Evolutionary conservation across 2,888 invertebrate genomes (phyloP).

Genomic region (Melipona beecheii): DNA sequence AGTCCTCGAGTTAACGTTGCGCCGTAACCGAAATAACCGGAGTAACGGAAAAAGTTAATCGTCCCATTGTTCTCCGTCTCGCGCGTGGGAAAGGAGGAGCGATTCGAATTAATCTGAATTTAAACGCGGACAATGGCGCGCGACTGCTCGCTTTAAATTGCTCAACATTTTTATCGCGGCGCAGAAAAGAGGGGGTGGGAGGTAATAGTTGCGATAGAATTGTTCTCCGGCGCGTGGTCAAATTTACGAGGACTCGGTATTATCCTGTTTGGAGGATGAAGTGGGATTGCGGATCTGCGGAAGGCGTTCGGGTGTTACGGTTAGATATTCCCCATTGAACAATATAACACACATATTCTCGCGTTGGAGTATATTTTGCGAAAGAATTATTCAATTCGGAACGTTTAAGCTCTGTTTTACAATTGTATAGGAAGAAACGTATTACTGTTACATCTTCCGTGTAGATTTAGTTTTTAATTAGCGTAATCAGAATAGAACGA

Average conservation of each 20-base stretch:
- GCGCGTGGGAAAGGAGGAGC: neutral
- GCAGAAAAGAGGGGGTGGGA: neutral
- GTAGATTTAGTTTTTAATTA: neutral
- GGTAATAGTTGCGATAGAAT: neutral
- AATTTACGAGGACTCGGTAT: neutral
- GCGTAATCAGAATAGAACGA: neutral
- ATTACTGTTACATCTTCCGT: too few species aligned
- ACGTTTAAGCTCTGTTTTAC: too few species aligned
- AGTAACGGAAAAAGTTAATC: constrained; percentile 18
- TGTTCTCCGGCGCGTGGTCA: neutral
- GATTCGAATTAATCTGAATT: constrained; percentile 16
- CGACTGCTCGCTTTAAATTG: constrained; percentile 7
- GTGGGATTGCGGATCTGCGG: neutral
- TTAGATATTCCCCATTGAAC: neutral
- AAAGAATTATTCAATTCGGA: too few species aligned
- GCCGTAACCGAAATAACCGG: constrained; percentile 16
- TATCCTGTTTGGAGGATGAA: neutral
- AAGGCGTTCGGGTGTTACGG: neutral
- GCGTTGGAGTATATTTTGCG: neutral
- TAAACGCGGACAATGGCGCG: constrained; percentile 11
- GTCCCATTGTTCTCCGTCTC: constrained; percentile 12
- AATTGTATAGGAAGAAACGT: too few species aligned
- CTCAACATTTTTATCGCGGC: constrained; percentile 8
- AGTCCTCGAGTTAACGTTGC: constrained; percentile 9
- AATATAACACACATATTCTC: neutral